These are phyloP conservation scores for Aphelocoma coerulescens DNA, from an alignment of 2,113 vertebrate genomes.

Conservation along the genomic window DNA sequence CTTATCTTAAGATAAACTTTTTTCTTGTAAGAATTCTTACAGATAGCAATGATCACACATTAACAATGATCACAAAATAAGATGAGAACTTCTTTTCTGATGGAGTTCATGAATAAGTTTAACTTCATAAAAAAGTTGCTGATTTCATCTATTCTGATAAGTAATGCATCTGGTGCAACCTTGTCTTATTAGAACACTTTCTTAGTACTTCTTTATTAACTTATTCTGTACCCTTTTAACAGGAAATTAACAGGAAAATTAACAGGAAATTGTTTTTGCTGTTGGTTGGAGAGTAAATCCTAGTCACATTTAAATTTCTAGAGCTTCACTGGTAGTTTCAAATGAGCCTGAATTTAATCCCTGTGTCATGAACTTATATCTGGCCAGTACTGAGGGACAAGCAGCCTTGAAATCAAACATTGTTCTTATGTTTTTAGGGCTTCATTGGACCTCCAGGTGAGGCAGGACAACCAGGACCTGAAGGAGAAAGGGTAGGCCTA, in stretches of 20 bases:
- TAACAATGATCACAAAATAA: background rate
- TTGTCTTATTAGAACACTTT: background rate
- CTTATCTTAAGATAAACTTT: background rate
- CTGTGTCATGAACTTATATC: background rate
- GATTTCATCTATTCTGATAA: background rate
- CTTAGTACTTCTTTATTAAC: background rate
- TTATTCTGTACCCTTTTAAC: background rate
- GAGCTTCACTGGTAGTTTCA: background rate
- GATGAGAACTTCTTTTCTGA: background rate
- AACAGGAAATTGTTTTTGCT: background rate
- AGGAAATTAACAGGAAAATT: background rate
- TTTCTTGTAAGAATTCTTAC: background rate
- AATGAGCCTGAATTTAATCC: background rate
- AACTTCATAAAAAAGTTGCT: background rate
- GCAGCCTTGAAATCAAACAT: background rate
- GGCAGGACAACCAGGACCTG: constrained; percentile 83
- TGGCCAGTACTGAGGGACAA: background rate
- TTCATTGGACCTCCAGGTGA: constrained; percentile 93
- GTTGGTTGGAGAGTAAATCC: background rate
- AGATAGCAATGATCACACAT: background rate
- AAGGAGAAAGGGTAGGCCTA: constrained; percentile 88
- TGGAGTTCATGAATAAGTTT: background rate
- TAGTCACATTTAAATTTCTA: background rate
- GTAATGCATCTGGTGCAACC: background rate
- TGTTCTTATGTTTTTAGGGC: constrained; percentile 76